phyloP scores from a whole-genome alignment of 2,888 invertebrate genomes.

The Idaea straminata region DNA sequence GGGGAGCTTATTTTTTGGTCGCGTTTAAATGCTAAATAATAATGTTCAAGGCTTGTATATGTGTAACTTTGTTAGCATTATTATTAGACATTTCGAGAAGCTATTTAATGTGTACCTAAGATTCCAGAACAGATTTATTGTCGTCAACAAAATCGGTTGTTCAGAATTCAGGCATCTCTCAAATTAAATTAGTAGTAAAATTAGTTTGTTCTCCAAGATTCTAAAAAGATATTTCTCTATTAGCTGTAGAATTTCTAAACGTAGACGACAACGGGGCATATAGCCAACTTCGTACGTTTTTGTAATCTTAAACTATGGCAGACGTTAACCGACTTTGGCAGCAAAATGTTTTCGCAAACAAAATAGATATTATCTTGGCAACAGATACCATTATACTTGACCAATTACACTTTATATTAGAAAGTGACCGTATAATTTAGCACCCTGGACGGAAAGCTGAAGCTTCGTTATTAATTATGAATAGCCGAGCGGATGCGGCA shows the following conservation, averaged over 20 bases:
- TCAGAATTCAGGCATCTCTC: too few species aligned
- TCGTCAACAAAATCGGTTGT: too few species aligned
- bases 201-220: neutral
- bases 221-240: neutral
- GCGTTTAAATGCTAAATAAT: too few species aligned
- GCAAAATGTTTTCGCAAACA: neutral
- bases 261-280: neutral
- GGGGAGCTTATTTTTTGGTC: too few species aligned
- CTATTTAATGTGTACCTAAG: too few species aligned
- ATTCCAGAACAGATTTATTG: too few species aligned
- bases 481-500: neutral
- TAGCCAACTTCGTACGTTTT: neutral
- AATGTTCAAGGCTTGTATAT: too few species aligned
- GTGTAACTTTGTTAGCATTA: too few species aligned
- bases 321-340: neutral
- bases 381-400: neutral
- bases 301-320: neutral
- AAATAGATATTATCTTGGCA: slow-evolving; percentile 10
- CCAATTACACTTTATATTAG: neutral
- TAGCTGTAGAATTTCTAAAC: neutral
- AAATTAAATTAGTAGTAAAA: neutral
- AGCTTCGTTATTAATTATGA: neutral
- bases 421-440: neutral
- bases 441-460: neutral
- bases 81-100: too few species aligned